A percentile compares a stretch with the other conserved stretches of the same genome.
phyloP scores from a whole-genome alignment of 2,797 vertebrate genomes.

The Lemur catta region DNA sequence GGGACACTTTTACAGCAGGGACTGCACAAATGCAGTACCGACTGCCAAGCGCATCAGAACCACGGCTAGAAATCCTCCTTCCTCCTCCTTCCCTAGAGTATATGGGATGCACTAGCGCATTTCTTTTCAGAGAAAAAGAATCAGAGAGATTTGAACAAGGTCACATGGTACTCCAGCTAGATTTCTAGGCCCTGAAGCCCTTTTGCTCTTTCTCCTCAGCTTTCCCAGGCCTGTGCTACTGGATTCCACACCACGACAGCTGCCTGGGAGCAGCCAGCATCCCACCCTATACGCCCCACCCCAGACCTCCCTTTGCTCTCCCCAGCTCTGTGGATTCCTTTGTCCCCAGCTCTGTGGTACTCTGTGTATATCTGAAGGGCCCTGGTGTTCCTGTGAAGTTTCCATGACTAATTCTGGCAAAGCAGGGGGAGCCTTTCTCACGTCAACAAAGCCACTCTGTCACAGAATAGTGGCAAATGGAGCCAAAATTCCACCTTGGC shows the following conservation, averaged over 20 bases:
- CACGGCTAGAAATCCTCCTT: neutral
- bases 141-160: neutral
- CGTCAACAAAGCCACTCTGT: conserved; percentile 13
- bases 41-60: neutral
- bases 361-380: conserved; percentile 21
- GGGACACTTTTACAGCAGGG: neutral
- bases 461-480: conserved; percentile 27
- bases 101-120: neutral
- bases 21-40: neutral
- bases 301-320: neutral
- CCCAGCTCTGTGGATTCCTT: conserved; percentile 46
- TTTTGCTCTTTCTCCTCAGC: neutral
- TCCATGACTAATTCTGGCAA: conserved; percentile 70
- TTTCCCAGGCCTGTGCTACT: neutral
- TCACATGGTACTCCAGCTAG: neutral
- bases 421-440: conserved; percentile 44
- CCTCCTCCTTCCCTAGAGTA: neutral
- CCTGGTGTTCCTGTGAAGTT: conserved; percentile 54
- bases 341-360: conserved; percentile 2
- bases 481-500: conserved; percentile 61
- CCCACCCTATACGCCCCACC: neutral
- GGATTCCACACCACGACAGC: neutral
- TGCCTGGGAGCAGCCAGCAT: neutral
- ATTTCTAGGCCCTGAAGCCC: neutral
- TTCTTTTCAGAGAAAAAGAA: neutral